phyloP scores from a whole-genome alignment of 2,113 vertebrate species.

The Psittacus erithacus region DNA sequence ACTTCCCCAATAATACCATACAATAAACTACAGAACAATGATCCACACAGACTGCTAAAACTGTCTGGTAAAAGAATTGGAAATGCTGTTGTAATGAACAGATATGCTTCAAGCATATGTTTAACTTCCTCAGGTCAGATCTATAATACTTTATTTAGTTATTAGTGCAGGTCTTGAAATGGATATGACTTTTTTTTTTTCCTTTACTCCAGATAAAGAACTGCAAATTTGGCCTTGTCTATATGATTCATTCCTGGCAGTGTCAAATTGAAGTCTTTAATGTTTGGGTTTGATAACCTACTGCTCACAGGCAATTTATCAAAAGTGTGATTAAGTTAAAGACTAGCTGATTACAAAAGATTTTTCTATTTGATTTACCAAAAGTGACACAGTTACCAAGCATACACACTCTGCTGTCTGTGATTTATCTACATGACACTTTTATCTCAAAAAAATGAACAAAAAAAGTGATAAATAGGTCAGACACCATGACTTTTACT shows the following conservation, averaged over 20 bases:
- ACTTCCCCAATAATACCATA: neutral
- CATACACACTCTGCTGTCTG: neutral
- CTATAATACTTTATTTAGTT: neutral
- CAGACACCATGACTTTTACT: neutral
- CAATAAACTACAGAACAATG: neutral
- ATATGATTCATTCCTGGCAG: neutral
- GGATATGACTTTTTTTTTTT: neutral
- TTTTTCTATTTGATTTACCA: constrained; percentile 34
- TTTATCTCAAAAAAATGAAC: neutral
- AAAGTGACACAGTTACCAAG: constrained; percentile 15
- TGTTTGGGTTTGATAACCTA: constrained; percentile 45
- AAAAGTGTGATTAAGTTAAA: constrained; percentile 42
- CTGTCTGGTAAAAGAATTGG: neutral
- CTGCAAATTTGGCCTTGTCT: neutral
- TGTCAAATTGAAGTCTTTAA: constrained; percentile 16
- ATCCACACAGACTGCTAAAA: neutral
- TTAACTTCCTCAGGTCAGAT: neutral
- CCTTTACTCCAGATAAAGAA: neutral
- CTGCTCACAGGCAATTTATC: constrained; percentile 29
- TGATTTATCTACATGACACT: neutral
- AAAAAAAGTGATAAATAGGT: neutral
- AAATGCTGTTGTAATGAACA: neutral
- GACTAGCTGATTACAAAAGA: constrained; percentile 25
- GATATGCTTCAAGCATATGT: neutral
- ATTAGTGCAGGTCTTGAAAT: neutral